These are phyloP conservation scores for Chaetodon trifascialis DNA, from an alignment of 2,113 vertebrate species.

Conservation along the genomic window DNA sequence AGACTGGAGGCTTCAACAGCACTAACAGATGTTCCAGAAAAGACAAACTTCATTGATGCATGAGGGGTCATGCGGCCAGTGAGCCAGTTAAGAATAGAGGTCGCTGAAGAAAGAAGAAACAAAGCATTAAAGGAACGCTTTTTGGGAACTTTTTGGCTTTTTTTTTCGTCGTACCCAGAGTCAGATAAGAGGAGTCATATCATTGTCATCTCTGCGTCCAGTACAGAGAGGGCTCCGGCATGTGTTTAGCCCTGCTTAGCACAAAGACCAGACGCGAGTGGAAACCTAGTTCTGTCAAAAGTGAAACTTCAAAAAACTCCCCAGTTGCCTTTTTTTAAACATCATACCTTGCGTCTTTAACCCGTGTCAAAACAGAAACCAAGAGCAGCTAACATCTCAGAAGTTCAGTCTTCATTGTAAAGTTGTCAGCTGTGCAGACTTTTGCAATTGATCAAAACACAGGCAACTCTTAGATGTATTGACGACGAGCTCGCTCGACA, in stretches of 20 bases:
- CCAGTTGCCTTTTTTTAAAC: conserved; percentile 31
- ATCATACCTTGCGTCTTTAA: conserved; percentile 39
- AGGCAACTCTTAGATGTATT: conserved; percentile 29
- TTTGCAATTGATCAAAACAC: conserved; percentile 44
- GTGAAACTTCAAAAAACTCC: conserved; percentile 11
- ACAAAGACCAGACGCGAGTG: neutral
- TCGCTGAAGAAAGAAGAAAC: conserved; percentile 37
- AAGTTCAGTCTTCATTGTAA: conserved; percentile 26
- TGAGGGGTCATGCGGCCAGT: conserved; percentile 11
- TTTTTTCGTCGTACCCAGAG: conserved; percentile 22
- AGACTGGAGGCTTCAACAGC: neutral
- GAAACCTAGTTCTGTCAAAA: conserved; percentile 51
- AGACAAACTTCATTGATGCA: conserved; percentile 13
- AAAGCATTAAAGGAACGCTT: conserved; percentile 21
- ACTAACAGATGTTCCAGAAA: neutral
- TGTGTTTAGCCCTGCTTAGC: conserved; percentile 34
- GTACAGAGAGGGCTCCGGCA: conserved; percentile 23
- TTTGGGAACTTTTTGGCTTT: conserved; percentile 6
- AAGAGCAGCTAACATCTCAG: conserved; percentile 4
- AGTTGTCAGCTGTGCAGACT: conserved; percentile 38
- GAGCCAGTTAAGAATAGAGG: conserved; percentile 59
- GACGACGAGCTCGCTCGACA: conserved; percentile 22
- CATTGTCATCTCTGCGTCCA: conserved; percentile 32
- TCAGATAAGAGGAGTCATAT: conserved; percentile 21
- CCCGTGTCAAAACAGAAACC: conserved; percentile 39